Percentiles rank a stretch among this genome's conserved stretches.
Conservation (phyloP, 2,888 invertebrate species). For the Apoda limacodes region DNA sequence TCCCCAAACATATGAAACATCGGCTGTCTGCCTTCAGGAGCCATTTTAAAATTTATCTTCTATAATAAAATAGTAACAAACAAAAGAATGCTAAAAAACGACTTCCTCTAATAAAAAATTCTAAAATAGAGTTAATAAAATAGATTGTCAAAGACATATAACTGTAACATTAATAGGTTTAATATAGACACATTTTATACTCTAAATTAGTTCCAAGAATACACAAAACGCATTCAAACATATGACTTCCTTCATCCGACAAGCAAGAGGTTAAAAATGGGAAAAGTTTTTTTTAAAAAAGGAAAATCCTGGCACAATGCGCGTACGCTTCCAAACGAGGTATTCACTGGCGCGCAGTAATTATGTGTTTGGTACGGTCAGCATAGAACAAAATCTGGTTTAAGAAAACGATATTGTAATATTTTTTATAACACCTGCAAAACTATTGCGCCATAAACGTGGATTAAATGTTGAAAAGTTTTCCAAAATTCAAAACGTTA, state of each 20-base stretch:
- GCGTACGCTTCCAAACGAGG: slow-evolving; percentile 45
- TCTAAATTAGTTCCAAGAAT: slow-evolving; percentile 52
- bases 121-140: slow-evolving; percentile 50
- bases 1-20: too few species aligned
- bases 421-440: too few species aligned
- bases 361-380: slow-evolving; percentile 43
- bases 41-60: too few species aligned
- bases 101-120: slow-evolving; percentile 40
- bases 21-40: too few species aligned
- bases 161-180: too few species aligned
- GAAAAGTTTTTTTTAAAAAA: slow-evolving; percentile 39
- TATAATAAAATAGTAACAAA: slow-evolving; percentile 13
- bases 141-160: slow-evolving; percentile 37
- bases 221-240: slow-evolving; percentile 30
- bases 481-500: too few species aligned
- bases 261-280: slow-evolving; percentile 50
- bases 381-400: too few species aligned
- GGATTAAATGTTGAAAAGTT: too few species aligned
- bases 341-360: slow-evolving; percentile 42
- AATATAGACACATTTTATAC: too few species aligned
- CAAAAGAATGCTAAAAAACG: slow-evolving; percentile 34
- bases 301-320: slow-evolving; percentile 46
- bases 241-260: slow-evolving; percentile 50
- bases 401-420: too few species aligned
- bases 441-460: too few species aligned